Base-by-base conservation (phyloP, 2,797 vertebrate genomes). In the Anguilla obscura region DNA sequence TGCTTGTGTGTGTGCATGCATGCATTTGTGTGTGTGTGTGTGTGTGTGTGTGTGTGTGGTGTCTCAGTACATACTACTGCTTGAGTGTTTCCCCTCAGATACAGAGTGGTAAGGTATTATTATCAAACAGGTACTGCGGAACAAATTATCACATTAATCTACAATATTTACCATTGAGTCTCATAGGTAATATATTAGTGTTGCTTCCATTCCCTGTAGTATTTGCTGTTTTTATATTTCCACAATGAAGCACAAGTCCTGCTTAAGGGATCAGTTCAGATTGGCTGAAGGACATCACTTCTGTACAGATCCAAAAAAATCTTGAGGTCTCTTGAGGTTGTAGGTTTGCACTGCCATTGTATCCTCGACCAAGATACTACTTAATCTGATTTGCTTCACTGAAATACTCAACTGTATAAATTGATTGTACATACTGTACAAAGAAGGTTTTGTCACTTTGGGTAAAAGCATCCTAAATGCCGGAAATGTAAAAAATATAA, bases 1-100 rank as follows among this genome's bases (percentile, higher is more conserved):
- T 12, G 50, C 0, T 4, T 45, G 9, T 52, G 50, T 52, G 10
- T 12, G 1, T 12, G 50, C 50, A 12, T 52, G 50, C 10, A 12
- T 12, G 50, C 50, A 52, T 52, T 52, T 69, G 79, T 14, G 27
- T 91, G 10, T 89, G 88, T 87, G 87, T 30, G 48, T 86, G 69
- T 84, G 90, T 30, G 48, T 86, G 69, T 84, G 90, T 86, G 84
- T 87, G 60, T 71, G 63, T 91, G 85, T 86, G 87, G 89, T 88
- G 85, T 24, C 63, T 33, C 50, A 30, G 79, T 74, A 36, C 24
- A 85, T 74, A 74, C 48, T 50, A 45, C 84, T 69, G 24, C 85
- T 80, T 74, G 66, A 85, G 48, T 56, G 63, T 52, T 87, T 48
- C 36, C 74, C 48, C 86, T 87, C 86, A 69, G 79, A 84, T 84